Percentiles rank a stretch among this genome's conserved stretches.
These are phyloP conservation scores for Progne subis DNA, from an alignment of 2,113 vertebrate species.

Conservation along the genomic window DNA sequence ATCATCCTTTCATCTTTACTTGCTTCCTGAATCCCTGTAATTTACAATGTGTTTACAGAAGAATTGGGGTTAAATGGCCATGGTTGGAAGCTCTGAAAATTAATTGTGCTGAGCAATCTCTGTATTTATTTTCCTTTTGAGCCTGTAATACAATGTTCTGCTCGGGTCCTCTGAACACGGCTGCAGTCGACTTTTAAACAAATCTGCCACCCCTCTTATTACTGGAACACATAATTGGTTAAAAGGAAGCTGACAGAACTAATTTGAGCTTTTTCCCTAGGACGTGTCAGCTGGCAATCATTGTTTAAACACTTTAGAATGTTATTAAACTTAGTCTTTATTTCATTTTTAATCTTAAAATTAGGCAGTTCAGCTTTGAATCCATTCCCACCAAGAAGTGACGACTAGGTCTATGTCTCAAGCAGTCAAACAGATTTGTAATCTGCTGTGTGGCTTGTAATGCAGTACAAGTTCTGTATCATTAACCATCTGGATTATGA, in stretches of 20 bases:
- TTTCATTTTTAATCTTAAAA: background rate
- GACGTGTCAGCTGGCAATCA: background rate
- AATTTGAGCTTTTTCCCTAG: background rate
- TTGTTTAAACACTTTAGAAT: background rate
- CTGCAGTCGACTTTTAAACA: background rate
- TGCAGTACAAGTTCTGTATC: background rate
- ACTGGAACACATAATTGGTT: background rate
- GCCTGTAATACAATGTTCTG: background rate
- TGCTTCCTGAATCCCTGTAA: background rate
- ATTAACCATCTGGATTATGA: background rate
- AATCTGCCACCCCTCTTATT: rapidly evolving
- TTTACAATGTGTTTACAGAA: background rate
- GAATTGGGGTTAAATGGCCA: background rate
- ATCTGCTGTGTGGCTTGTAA: background rate
- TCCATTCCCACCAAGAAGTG: background rate
- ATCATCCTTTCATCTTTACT: background rate
- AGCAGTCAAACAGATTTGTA: background rate
- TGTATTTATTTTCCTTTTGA: background rate
- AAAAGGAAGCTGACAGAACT: background rate
- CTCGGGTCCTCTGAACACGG: background rate
- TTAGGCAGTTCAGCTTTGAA: background rate
- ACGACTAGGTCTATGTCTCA: background rate
- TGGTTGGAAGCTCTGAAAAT: background rate
- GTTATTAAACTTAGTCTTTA: background rate
- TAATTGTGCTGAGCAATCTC: background rate